phyloP scores from a whole-genome alignment of 2,113 vertebrate species.

The Tretioscincus oriximinensis region DNA sequence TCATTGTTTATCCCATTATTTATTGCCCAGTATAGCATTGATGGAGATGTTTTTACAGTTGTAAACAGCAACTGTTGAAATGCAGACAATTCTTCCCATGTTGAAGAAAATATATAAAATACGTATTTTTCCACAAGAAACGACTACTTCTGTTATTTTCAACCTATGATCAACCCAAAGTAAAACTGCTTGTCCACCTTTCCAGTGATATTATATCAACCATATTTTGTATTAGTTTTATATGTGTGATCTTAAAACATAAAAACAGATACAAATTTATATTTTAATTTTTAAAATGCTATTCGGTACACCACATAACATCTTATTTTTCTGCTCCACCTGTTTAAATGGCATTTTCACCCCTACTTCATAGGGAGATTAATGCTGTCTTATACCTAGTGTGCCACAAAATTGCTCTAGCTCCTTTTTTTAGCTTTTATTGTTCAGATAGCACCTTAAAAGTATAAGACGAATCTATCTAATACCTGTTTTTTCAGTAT shows the following conservation, averaged over 20 bases:
- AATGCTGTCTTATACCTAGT: accelerated
- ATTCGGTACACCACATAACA: not conserved
- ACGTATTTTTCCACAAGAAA: not conserved
- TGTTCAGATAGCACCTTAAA: slow-evolving; percentile 36
- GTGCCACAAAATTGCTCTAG: not conserved
- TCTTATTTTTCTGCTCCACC: no score
- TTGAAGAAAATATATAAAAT: not conserved
- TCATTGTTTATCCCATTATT: not conserved
- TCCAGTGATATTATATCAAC: not conserved
- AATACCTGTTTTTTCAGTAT: slow-evolving; percentile 86
- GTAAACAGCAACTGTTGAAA: not conserved
- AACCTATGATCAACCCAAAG: not conserved
- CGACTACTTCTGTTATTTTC: no score
- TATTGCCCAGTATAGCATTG: not conserved
- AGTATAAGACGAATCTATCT: slow-evolving; percentile 58
- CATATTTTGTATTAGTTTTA: not conserved
- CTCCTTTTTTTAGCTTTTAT: slow-evolving; percentile 48
- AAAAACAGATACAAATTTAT: no score
- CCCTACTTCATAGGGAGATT: not conserved
- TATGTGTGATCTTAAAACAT: not conserved
- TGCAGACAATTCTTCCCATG: not conserved
- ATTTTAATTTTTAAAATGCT: not conserved
- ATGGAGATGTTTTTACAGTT: not conserved
- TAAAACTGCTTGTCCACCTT: not conserved
- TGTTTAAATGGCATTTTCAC: not conserved